Percentiles rank a stretch among this genome's conserved stretches.
Conservation (phyloP, 2,888 invertebrate genomes). For the Phyto melanocephala region DNA sequence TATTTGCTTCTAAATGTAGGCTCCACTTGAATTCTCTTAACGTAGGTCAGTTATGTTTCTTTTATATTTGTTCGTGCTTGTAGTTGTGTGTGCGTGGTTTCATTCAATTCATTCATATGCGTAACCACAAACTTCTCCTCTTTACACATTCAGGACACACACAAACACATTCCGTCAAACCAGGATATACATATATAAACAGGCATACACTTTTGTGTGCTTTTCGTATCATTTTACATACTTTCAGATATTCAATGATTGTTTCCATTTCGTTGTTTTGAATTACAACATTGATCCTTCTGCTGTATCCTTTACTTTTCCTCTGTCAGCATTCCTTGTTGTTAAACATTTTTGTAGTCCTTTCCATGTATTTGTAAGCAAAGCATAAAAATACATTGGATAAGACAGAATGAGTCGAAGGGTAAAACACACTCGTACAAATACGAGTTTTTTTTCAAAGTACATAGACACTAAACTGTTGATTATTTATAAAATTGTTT, state of each 20-base stretch:
- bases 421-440: background rate
- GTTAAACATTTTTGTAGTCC: background rate
- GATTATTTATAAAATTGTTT: background rate
- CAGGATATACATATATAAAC: background rate
- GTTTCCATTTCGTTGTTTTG: background rate
- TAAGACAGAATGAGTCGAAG: background rate
- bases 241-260: background rate
- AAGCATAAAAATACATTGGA: background rate
- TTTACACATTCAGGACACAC: background rate
- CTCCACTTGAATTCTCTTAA: conserved; percentile 39
- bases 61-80: background rate
- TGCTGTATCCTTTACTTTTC: background rate
- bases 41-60: conserved; percentile 43
- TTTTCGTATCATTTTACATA: background rate
- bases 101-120: conserved; percentile 20
- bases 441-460: background rate
- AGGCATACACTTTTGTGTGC: background rate
- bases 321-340: background rate
- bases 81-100: background rate
- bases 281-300: background rate
- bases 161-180: background rate
- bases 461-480: background rate
- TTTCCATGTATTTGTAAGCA: background rate
- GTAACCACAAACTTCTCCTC: conserved; percentile 32
- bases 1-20: conserved; percentile 23